Base-by-base conservation (phyloP, 2,113 vertebrate species). In the Urocitellus parryii region DNA sequence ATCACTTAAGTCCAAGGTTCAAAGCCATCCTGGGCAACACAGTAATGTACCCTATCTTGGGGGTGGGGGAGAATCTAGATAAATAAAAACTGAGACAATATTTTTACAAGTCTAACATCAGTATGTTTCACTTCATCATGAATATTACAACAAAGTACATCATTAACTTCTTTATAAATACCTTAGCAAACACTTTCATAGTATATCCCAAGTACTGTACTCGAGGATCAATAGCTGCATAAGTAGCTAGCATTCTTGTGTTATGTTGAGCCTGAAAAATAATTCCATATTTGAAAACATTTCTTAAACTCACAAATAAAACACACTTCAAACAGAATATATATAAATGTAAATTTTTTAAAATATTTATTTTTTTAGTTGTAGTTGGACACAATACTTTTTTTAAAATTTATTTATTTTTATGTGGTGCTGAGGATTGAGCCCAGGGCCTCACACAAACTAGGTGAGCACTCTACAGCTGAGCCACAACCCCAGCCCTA, bases 121-220 rank as follows among this genome's bases (percentile, higher is more conserved):
- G 11, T 81, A 91, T 78, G 32, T 48, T 94, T 97, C 78, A 92
- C 32, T 90, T 96, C 88, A 73, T 67, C 61, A 73, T 68, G 16
- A 79, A 18, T 56, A 92, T 48, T 91, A 34, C 16, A 96, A 95
- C 34, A 95, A 96, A 92, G 65, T 0, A 96, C 53, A 92, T 74
- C 13, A 84, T 85, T 92, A 81, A 91, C 2, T 8, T 97, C 56
- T 65, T 78, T 88, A 95, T 91, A 56, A 97, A 97, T 99, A 99
- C 99, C 99, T 99, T 99, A 83, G 99, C 99, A 98, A 99, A 99
- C 88, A 99, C 99, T 98, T 99, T 99, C 99, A 99, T 99, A 4
- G 99, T 99, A 96, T 99, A 99, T 90, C 99, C 99, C 93, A 99
- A 98, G 97, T 99, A 99, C 67, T 99, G 99, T 63, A 99, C 99